Evolutionary conservation across 2,797 vertebrate species (phyloP).

Genomic region (Notamacropus eugenii): DNA sequence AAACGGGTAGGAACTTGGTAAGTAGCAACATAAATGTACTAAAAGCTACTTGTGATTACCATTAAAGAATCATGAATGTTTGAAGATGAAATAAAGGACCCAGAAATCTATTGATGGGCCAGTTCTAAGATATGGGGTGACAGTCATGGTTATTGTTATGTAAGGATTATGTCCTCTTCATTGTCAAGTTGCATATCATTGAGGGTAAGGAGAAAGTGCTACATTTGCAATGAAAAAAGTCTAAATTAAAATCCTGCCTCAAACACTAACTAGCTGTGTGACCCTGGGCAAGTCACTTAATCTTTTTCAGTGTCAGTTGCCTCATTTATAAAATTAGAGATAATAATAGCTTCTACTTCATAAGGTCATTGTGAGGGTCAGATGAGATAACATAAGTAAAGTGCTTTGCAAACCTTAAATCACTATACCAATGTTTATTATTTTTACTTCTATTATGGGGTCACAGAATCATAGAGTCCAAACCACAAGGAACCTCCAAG

Average conservation of each 20-base stretch:
- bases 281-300: neutral
- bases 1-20: neutral
- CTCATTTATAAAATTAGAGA: neutral
- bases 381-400: neutral
- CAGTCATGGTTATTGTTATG: neutral
- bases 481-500: neutral
- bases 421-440: neutral
- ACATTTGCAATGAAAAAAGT: neutral
- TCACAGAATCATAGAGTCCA: neutral
- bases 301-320: neutral
- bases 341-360: neutral
- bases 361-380: neutral
- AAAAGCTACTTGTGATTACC: neutral
- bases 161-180: neutral
- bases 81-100: neutral
- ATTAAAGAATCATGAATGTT: neutral
- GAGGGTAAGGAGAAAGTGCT: neutral
- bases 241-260: neutral
- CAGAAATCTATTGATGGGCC: neutral
- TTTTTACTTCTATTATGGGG: neutral
- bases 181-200: neutral
- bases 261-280: neutral
- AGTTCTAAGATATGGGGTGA: neutral
- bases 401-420: neutral
- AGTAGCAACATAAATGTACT: neutral